A percentile compares a stretch with the other conserved stretches of the same genome.
Evolutionary conservation across 2,888 invertebrate species (phyloP).

Genomic region (Tupiocoris notatus): DNA sequence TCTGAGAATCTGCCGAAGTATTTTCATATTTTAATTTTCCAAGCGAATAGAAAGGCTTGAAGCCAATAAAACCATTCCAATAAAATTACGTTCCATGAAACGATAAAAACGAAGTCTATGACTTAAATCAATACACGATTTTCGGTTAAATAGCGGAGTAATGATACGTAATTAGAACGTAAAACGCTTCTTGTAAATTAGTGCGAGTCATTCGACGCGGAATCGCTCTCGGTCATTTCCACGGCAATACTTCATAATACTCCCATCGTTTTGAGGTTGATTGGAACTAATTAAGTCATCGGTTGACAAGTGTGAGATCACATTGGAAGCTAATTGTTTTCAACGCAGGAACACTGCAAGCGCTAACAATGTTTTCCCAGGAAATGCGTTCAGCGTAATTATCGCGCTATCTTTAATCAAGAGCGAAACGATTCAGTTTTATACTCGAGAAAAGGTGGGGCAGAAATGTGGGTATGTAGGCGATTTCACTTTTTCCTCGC

Average conservation of each 20-base stretch:
- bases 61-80: too few species aligned
- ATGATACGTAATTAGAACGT: too few species aligned
- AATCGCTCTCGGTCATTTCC: not conserved
- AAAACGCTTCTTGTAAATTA: too few species aligned
- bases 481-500: not conserved
- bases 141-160: too few species aligned
- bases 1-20: too few species aligned
- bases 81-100: too few species aligned
- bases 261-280: not conserved
- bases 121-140: too few species aligned
- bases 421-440: not conserved
- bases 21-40: too few species aligned
- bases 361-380: not conserved
- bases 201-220: not conserved
- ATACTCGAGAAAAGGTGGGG: not conserved
- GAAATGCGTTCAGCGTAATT: not conserved
- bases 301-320: not conserved
- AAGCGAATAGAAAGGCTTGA: too few species aligned
- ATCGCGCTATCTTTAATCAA: not conserved
- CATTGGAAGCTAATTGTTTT: not conserved
- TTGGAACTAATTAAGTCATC: not conserved
- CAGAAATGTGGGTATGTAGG: not conserved
- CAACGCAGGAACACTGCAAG: not conserved
- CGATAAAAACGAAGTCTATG: too few species aligned
- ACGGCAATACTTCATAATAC: not conserved